These are phyloP conservation scores for Iselma pallidipennis DNA, from an alignment of 2,888 invertebrate genomes.

Conservation along the genomic window DNA sequence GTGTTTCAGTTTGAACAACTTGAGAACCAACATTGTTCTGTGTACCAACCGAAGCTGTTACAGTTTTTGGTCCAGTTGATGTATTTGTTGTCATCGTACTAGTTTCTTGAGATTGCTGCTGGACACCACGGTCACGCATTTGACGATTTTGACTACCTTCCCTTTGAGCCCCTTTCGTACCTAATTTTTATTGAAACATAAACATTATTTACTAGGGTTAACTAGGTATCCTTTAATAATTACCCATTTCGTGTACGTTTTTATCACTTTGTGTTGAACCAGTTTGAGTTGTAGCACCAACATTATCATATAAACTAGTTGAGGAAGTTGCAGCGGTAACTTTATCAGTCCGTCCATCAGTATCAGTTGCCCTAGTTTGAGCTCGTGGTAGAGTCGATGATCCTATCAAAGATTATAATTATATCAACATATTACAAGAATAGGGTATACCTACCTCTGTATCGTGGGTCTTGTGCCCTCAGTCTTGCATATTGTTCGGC, in stretches of 20 bases:
- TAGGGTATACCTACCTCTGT: conserved; percentile 60
- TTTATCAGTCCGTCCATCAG: conserved; percentile 67
- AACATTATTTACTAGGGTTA: not conserved
- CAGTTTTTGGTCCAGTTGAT: conserved; percentile 66
- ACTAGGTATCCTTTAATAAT: not conserved
- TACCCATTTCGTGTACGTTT: conserved; percentile 19
- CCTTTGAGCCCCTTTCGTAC: conserved; percentile 55
- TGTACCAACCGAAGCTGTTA: conserved; percentile 69
- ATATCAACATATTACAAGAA: conserved; percentile 7
- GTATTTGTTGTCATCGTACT: conserved; percentile 69
- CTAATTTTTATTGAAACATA: conserved; percentile 21
- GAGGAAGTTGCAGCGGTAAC: conserved; percentile 86
- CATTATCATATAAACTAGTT: conserved; percentile 87
- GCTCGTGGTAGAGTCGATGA: conserved; percentile 85
- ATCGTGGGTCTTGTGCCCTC: conserved; percentile 81
- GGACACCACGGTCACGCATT: conserved; percentile 56
- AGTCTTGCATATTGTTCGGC: conserved; percentile 88
- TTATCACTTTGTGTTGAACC: conserved; percentile 49
- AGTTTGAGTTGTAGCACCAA: conserved; percentile 57
- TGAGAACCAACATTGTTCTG: conserved; percentile 72
- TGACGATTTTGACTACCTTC: conserved; percentile 53
- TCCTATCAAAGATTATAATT: conserved; percentile 58
- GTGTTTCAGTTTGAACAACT: conserved; percentile 53
- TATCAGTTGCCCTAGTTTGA: conserved; percentile 66
- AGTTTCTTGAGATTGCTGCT: conserved; percentile 74